These are phyloP conservation scores for Tetrao urogallus DNA, from an alignment of 2,113 vertebrate species.

Conservation along the genomic window DNA sequence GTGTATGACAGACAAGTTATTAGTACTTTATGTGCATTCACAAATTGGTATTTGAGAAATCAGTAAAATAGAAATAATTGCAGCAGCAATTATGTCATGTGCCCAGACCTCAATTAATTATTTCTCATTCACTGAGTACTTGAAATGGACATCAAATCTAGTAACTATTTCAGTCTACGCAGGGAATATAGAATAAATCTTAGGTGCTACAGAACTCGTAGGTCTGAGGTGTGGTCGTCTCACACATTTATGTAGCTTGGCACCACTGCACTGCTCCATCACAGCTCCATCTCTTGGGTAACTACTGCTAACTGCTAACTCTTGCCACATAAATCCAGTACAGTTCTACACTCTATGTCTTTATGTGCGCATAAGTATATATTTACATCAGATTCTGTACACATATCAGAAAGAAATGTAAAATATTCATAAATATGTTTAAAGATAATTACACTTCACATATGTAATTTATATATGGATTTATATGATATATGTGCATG, in stretches of 20 bases:
- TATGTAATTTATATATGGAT: not conserved
- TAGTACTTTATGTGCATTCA: not conserved
- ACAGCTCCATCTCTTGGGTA: too few species aligned
- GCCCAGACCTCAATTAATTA: not conserved
- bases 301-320: not conserved
- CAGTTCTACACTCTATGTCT: not conserved
- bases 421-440: not conserved
- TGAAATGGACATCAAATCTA: not conserved
- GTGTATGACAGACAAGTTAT: not conserved
- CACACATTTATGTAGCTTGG: not conserved
- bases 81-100: not conserved
- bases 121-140: not conserved
- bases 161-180: not conserved
- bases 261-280: not conserved
- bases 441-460: not conserved
- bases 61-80: not conserved
- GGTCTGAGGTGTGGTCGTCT: not conserved
- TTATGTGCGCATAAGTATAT: not conserved
- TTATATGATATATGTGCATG: not conserved
- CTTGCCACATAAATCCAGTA: too few species aligned
- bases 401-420: not conserved
- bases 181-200: not conserved
- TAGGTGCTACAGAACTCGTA: not conserved
- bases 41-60: not conserved
- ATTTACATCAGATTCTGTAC: not conserved